Evolutionary conservation across 2,888 invertebrate genomes (phyloP).

Genomic region (Lithosia quadra): DNA sequence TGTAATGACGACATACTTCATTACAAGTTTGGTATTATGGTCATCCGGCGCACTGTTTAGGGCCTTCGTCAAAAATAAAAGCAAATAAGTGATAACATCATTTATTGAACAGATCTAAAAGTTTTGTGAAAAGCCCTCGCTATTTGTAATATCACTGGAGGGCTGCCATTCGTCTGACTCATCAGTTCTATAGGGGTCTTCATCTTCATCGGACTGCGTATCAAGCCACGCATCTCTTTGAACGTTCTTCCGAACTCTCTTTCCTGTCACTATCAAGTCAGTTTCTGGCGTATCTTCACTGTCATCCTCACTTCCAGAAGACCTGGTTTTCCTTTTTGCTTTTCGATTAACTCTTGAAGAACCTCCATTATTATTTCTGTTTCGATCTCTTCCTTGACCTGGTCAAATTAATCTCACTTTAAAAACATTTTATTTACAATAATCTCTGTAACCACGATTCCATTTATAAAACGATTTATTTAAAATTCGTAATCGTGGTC

Average conservation of each 20-base stretch:
- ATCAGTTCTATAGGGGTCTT: conserved; percentile 82
- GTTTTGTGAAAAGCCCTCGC: conserved; percentile 56
- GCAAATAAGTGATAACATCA: neutral
- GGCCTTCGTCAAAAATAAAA: neutral
- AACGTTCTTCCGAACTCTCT: conserved; percentile 64
- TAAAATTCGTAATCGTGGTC: conserved; percentile 83
- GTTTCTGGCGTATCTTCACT: conserved; percentile 34
- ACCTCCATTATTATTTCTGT: conserved; percentile 39
- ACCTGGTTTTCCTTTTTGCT: conserved; percentile 11
- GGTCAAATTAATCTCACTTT: conserved; percentile 46
- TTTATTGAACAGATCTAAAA: conserved; percentile 34
- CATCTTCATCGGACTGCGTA: conserved; percentile 69
- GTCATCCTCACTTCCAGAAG: conserved; percentile 41
- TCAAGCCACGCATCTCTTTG: conserved; percentile 54
- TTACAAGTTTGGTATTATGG: no score
- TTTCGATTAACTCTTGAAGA: conserved; percentile 8
- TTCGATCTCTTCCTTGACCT: conserved; percentile 45
- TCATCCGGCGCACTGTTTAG: neutral
- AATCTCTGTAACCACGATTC: conserved; percentile 33
- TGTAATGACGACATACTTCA: no score
- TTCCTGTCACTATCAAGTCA: conserved; percentile 63
- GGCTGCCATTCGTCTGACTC: conserved; percentile 84
- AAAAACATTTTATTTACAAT: conserved; percentile 38
- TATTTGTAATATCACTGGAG: conserved; percentile 56
- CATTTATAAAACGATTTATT: conserved; percentile 28